These are phyloP conservation scores for Solea senegalensis DNA, from an alignment of 2,113 vertebrate genomes.

Conservation along the genomic window DNA sequence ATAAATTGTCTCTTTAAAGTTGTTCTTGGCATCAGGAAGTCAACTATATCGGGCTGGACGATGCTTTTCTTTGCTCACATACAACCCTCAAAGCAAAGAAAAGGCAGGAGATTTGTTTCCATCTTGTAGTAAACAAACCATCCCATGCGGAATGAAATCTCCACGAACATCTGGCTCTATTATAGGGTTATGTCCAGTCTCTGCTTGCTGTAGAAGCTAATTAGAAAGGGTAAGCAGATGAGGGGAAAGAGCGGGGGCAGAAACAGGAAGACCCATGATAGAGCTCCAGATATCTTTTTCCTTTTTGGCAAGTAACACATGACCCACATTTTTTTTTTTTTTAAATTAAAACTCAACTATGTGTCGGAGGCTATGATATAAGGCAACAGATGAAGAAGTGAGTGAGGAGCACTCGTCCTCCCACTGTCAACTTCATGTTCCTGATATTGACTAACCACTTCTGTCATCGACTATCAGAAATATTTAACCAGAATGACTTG, in stretches of 20 bases:
- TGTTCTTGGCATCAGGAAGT: conserved; percentile 38
- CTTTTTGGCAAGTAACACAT: conserved; percentile 49
- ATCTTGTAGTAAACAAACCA: conserved; percentile 79
- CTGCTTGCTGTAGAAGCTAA: conserved; percentile 74
- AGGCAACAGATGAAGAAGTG: conserved; percentile 17
- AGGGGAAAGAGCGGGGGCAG: conserved; percentile 68
- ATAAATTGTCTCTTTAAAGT: conserved; percentile 16
- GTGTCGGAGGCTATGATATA: conserved; percentile 21
- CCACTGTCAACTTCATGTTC: conserved; percentile 5
- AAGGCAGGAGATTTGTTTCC: conserved; percentile 71
- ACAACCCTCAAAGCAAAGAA: conserved; percentile 56
- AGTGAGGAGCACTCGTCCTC: conserved; percentile 1
- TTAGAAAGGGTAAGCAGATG: conserved; percentile 77
- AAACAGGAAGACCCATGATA: conserved; percentile 58
- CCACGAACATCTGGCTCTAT: conserved; percentile 79
- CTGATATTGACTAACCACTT: not conserved
- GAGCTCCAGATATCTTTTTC: conserved; percentile 53
- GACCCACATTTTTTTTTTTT: conserved; percentile 61
- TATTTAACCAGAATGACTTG: not conserved
- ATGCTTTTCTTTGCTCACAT: conserved; percentile 42
- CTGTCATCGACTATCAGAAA: not conserved
- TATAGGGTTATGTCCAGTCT: conserved; percentile 74
- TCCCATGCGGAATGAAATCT: conserved; percentile 73
- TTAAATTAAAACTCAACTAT: conserved; percentile 29
- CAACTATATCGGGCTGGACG: conserved; percentile 28